phyloP scores from a whole-genome alignment of 2,113 vertebrate genomes.

The Paradisaea rubra region DNA sequence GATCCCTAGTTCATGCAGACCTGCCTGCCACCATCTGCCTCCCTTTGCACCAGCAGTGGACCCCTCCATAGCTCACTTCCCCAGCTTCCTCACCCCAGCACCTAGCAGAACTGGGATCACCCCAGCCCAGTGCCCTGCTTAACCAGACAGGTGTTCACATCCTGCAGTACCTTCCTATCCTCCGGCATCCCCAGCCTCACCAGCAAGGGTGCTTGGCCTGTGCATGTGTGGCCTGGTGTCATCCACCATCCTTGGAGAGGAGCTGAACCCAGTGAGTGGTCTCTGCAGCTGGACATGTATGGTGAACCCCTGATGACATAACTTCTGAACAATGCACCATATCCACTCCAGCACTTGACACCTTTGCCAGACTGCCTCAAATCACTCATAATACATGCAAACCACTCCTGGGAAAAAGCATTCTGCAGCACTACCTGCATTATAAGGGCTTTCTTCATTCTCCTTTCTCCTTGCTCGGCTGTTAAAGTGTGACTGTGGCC shows the following conservation, averaged over 20 bases:
- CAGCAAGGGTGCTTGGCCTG: not conserved
- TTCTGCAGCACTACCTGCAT: not conserved
- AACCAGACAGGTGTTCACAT: not conserved
- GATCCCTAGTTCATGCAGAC: not conserved
- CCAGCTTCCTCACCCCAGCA: not conserved
- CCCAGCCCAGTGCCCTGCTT: not conserved
- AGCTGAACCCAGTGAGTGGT: not conserved
- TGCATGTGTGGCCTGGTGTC: rapidly evolving
- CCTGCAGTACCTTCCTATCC: not conserved
- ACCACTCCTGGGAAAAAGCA: not conserved
- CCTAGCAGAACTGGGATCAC: not conserved
- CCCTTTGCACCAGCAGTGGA: not conserved
- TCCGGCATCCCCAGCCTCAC: not conserved
- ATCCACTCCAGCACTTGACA: not conserved
- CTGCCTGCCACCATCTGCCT: not conserved
- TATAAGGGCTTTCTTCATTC: not conserved
- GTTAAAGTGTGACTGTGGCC: not conserved
- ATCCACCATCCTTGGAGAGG: not conserved
- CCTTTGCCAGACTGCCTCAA: not conserved
- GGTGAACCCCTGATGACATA: not conserved
- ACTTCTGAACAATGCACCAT: not conserved
- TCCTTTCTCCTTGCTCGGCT: not conserved
- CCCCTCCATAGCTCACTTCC: rapidly evolving
- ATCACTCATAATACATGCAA: not conserved
- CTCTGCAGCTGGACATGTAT: not conserved